Conservation (phyloP, 2,888 invertebrate species). For the Gortyna flavago region DNA sequence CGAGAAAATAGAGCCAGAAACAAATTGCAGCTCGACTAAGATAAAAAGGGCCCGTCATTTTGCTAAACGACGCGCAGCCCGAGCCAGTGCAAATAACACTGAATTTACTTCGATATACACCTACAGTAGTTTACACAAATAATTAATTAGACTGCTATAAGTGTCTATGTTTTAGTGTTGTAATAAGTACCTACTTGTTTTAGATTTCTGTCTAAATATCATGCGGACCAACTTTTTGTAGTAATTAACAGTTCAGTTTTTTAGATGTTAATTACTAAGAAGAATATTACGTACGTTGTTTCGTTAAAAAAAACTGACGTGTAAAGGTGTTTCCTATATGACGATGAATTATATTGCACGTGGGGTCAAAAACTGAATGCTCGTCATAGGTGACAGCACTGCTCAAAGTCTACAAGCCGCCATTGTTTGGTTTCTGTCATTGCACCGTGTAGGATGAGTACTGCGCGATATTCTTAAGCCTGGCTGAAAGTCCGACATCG, state of each 20-base stretch:
- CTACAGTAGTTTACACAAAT: conserved; percentile 47
- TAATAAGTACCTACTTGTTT: not conserved
- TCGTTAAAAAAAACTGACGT: no score
- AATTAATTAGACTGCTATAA: conserved; percentile 58
- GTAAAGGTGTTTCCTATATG: no score
- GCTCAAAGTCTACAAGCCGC: no score
- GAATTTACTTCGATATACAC: conserved; percentile 70
- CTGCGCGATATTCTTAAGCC: no score
- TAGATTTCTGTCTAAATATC: not conserved
- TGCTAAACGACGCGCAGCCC: conserved; percentile 86
- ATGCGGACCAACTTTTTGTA: not conserved
- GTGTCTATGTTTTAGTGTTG: conserved; percentile 25
- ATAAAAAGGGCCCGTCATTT: conserved; percentile 89
- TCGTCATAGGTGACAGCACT: no score
- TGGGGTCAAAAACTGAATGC: no score
- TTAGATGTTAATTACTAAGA: no score
- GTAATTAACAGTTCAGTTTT: not conserved
- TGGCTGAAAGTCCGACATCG: no score
- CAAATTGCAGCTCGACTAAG: conserved; percentile 87
- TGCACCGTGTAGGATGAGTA: no score
- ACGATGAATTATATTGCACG: no score
- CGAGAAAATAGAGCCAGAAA: conserved; percentile 85
- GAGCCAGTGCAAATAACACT: conserved; percentile 80
- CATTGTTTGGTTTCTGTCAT: no score
- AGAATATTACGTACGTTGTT: no score